A percentile compares a stretch with the other conserved stretches of the same genome.
phyloP scores from a whole-genome alignment of 2,888 invertebrate species.

The Lasioglossum calceatum region DNA sequence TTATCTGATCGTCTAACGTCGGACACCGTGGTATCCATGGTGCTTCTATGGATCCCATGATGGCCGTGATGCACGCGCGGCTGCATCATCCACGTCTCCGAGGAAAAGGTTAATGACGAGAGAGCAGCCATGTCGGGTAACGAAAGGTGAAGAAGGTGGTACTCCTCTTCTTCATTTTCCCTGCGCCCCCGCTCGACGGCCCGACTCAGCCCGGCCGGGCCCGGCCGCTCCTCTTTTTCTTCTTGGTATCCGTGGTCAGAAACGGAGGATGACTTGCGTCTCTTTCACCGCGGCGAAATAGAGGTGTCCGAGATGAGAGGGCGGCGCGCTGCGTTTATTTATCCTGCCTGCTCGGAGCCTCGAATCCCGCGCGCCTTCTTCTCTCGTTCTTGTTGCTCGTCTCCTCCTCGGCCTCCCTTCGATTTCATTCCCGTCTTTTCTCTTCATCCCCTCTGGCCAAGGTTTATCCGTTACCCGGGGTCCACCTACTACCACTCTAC shows the following conservation, averaged over 20 bases:
- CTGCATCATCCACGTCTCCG: constrained; percentile 25
- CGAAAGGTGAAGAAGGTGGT: constrained; percentile 57
- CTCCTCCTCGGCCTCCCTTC: constrained; percentile 28
- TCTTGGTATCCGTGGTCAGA: constrained; percentile 44
- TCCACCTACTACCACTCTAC: constrained; percentile 44
- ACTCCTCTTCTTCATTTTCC: constrained; percentile 6
- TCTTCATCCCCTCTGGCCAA: constrained; percentile 28
- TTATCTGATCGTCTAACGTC: background rate
- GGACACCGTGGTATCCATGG: background rate
- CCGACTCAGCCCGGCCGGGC: background rate
- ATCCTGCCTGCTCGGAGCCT: constrained; percentile 79
- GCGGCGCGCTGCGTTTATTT: constrained; percentile 83
- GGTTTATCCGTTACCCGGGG: constrained; percentile 48
- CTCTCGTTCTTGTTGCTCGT: constrained; percentile 16
- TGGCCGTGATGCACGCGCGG: background rate
- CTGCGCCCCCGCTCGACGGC: background rate
- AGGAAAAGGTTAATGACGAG: constrained; percentile 65
- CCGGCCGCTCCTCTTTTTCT: background rate
- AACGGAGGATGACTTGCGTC: constrained; percentile 75
- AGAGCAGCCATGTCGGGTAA: constrained; percentile 41
- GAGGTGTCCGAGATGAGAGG: constrained; percentile 83
- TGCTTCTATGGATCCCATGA: background rate
- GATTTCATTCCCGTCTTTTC: constrained; percentile 23
- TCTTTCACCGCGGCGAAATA: constrained; percentile 77
- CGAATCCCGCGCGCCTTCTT: constrained; percentile 37